Percentiles rank a stretch among this genome's conserved stretches.
Conservation (phyloP, 2,113 vertebrate genomes). For the Tretioscincus oriximinensis region DNA sequence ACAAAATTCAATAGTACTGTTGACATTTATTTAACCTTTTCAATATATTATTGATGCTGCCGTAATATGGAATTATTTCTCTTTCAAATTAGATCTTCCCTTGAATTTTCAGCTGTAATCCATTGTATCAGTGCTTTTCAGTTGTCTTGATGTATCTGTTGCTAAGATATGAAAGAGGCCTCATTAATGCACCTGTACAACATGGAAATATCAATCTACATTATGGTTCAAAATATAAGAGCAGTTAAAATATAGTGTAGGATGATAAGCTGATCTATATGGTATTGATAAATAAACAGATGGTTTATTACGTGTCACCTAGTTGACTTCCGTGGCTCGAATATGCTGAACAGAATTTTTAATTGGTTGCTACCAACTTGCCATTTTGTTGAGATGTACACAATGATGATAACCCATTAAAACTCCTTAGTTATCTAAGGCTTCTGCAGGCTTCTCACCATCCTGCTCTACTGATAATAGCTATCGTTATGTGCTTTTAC, state of each 20-base stretch:
- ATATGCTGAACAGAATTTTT: conserved; percentile 58
- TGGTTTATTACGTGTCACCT: conserved; percentile 23
- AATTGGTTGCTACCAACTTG: conserved; percentile 52
- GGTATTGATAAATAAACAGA: not conserved
- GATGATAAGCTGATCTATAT: not conserved
- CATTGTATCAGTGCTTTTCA: not conserved
- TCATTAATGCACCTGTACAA: not conserved
- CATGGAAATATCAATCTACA: not conserved
- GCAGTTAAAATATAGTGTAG: not conserved
- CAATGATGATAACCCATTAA: conserved; percentile 57
- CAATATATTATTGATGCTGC: conserved; percentile 53
- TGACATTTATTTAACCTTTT: conserved; percentile 21
- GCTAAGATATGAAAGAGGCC: not conserved
- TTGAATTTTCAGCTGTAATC: not conserved
- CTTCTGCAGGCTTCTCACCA: too few species aligned
- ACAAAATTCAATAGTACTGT: not conserved
- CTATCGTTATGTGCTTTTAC: conserved; percentile 49
- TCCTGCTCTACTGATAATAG: conserved; percentile 43
- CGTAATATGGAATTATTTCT: conserved; percentile 40
- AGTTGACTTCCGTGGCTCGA: conserved; percentile 52
- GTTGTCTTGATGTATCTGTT: not conserved
- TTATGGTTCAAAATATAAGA: not conserved
- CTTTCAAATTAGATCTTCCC: not conserved
- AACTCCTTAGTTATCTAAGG: conserved; percentile 38
- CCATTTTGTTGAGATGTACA: conserved; percentile 51